phyloP scores from a whole-genome alignment of 2,113 vertebrate species.

The Diadophis punctatus region DNA sequence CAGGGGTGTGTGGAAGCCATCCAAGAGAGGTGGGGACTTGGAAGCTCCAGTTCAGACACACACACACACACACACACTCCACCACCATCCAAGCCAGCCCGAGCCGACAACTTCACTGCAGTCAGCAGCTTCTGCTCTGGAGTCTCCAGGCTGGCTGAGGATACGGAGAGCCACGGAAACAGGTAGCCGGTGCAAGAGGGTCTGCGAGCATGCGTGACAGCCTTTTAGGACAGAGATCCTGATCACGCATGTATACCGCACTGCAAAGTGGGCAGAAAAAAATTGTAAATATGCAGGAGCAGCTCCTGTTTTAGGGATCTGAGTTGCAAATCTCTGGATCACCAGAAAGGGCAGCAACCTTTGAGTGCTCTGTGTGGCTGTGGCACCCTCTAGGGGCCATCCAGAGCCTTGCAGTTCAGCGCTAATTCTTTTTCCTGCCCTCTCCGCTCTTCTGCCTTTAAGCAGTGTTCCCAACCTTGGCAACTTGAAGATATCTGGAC shows the following conservation, averaged over 20 bases:
- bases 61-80: background rate
- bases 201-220: background rate
- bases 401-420: background rate
- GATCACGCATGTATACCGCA: background rate
- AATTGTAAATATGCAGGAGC: background rate
- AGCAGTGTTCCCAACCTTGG: no score
- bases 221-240: background rate
- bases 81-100: background rate
- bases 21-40: slow-evolving; percentile 31
- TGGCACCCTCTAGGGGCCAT: background rate
- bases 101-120: background rate
- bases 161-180: background rate
- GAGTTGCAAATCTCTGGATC: background rate
- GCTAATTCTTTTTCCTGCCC: background rate
- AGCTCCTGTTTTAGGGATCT: background rate
- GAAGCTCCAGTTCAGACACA: background rate
- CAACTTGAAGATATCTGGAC: no score
- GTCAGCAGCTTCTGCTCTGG: background rate
- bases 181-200: background rate
- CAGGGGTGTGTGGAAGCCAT: background rate
- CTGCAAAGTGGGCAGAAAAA: background rate
- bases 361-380: background rate
- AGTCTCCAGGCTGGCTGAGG: background rate
- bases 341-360: background rate
- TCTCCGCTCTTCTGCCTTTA: background rate